phyloP scores from a whole-genome alignment of 2,888 invertebrate genomes.

The Rosalia funebris region DNA sequence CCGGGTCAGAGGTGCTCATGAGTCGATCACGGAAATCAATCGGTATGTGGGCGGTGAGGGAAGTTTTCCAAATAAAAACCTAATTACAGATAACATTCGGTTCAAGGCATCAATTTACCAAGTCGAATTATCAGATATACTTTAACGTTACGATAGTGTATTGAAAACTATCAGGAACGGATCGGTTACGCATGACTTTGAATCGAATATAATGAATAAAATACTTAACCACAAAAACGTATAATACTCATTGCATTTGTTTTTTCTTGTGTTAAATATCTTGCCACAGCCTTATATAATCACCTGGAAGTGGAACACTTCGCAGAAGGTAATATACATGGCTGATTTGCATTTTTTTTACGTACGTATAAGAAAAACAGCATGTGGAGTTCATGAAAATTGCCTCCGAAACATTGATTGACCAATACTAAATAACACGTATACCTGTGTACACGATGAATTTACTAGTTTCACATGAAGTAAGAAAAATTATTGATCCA shows the following conservation, averaged over 20 bases:
- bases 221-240: not conserved
- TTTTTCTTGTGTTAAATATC: not conserved
- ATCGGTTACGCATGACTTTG: conserved; percentile 10
- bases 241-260: not conserved
- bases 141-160: not conserved
- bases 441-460: too few species aligned
- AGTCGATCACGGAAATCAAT: conserved; percentile 53
- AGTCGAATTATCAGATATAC: conserved; percentile 33
- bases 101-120: conserved; percentile 33
- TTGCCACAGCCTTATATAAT: not conserved
- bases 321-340: too few species aligned
- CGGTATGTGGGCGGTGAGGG: conserved; percentile 47
- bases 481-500: too few species aligned
- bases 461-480: too few species aligned
- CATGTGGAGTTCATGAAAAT: too few species aligned
- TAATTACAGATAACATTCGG: conserved; percentile 50
- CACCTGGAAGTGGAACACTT: too few species aligned
- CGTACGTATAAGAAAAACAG: too few species aligned
- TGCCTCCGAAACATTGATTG: too few species aligned
- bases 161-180: conserved; percentile 7
- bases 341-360: too few species aligned
- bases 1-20: conserved; percentile 30
- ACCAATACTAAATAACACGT: too few species aligned
- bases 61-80: conserved; percentile 48
- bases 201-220: not conserved